A percentile compares a stretch with the other conserved stretches of the same genome.
Conservation (phyloP, 2,888 invertebrate genomes). For the Agrotis ipsilon region DNA sequence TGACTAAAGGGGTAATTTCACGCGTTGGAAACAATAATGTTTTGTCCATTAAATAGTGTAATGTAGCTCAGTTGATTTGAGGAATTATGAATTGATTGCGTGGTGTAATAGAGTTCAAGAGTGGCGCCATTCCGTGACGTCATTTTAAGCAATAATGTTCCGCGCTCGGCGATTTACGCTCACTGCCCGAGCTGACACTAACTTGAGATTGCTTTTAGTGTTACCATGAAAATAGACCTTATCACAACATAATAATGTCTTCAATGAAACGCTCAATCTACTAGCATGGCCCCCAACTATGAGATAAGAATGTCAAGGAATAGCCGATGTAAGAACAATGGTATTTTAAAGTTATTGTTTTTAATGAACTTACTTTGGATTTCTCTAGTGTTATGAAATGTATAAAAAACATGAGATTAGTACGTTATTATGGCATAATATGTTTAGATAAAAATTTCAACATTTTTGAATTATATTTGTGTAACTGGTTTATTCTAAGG, state of each 20-base stretch:
- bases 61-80: slow-evolving; percentile 61
- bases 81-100: slow-evolving; percentile 56
- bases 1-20: slow-evolving; percentile 60
- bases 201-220: slow-evolving; percentile 66
- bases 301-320: slow-evolving; percentile 23
- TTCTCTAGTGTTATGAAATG: slow-evolving; percentile 32
- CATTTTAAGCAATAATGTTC: slow-evolving; percentile 58
- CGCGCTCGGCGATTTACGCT: slow-evolving; percentile 71
- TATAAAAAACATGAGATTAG: slow-evolving; percentile 30
- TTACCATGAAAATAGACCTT: slow-evolving; percentile 47
- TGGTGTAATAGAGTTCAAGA: slow-evolving; percentile 29
- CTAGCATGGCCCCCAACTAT: neutral
- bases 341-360: slow-evolving; percentile 35
- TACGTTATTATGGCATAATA: slow-evolving; percentile 4
- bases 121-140: slow-evolving; percentile 47
- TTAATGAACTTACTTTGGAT: slow-evolving; percentile 25
- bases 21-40: slow-evolving; percentile 59
- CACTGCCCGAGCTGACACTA: slow-evolving; percentile 72
- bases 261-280: slow-evolving; percentile 1
- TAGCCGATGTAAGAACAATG: slow-evolving; percentile 10
- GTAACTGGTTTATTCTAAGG: slow-evolving; percentile 19
- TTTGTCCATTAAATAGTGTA: slow-evolving; percentile 67
- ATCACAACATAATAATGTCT: slow-evolving; percentile 1
- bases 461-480: neutral
- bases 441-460: slow-evolving; percentile 3